Evolutionary conservation across 2,888 invertebrate genomes (phyloP).

Genomic region (Cerceris rybyensis): DNA sequence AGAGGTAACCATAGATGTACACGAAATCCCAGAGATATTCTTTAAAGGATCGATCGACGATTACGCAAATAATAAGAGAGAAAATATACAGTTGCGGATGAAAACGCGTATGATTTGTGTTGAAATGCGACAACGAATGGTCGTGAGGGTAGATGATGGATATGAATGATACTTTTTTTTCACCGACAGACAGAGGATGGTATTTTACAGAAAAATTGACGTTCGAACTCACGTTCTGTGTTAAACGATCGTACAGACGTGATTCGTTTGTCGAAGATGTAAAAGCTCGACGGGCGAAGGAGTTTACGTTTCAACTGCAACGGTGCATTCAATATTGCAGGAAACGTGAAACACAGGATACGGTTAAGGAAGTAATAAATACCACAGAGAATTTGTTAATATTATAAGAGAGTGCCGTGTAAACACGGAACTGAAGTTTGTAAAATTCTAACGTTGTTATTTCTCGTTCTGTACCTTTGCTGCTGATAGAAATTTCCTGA

Average conservation of each 20-base stretch:
- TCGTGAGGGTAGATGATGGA: not conserved
- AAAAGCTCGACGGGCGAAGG: conserved; percentile 20
- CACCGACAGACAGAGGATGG: not conserved
- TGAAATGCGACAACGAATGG: not conserved
- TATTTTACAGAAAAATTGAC: conserved; percentile 32
- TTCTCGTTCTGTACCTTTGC: too few species aligned
- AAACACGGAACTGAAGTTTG: not conserved
- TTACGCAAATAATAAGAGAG: not conserved
- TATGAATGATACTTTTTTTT: not conserved
- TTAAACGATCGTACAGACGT: conserved; percentile 38
- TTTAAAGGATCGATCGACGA: too few species aligned
- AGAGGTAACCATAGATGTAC: too few species aligned
- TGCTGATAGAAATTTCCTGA: too few species aligned
- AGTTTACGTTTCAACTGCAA: not conserved
- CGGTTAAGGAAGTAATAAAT: not conserved
- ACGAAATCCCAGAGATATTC: too few species aligned
- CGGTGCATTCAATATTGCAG: conserved; percentile 15
- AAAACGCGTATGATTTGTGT: not conserved
- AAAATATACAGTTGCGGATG: not conserved
- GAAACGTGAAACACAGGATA: not conserved
- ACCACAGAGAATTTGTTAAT: not conserved
- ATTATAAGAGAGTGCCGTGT: not conserved
- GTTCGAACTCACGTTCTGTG: conserved; percentile 21
- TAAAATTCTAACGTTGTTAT: too few species aligned
- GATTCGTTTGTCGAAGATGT: conserved; percentile 39